Evolutionary conservation across 2,888 invertebrate species (phyloP), one percentile per base, ranked within the genome.

Genomic region (Xanthostigma xanthostigma): DNA sequence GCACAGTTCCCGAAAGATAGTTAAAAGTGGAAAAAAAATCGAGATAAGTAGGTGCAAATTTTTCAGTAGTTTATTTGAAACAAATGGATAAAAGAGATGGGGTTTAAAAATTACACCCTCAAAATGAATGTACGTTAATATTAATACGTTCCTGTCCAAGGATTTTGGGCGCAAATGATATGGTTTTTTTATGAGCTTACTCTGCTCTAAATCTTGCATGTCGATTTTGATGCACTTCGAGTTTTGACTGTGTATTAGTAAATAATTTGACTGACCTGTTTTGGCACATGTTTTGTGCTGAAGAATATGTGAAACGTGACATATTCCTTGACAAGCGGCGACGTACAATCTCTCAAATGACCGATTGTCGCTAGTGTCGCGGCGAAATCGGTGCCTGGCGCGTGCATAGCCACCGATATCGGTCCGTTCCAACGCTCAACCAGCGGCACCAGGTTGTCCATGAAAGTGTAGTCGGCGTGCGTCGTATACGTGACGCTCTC

Each of bases 261-360:
- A n/a, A n/a, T n/a, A n/a, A 10, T 13, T 34, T 33, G 33, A 56
- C 64, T 66, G 55, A 76, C 77, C 67, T 70, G 66, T 69, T 79
- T 79, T 49, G 91, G 91, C 63, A 89, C 81, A 68, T 91, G 87
- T 62, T 86, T 84, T 60, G 82, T 81, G 59, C 87, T 84, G 70
- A 91, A 92, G 70, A 88, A 90, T 47, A 93, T 65, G 65, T 93
- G 92, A 72, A 93, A 92, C 53, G 90, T 88, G 65, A 86, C 88
- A 62, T 75, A 80, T 60, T 85, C 78, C 49, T 79, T 75, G 55
- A 93, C 76, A 58, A 88, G 73, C 42, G 81, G 76, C 54, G 76
- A 76, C 53, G 75, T 71, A 65, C 92, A 92, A 62, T 81, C 82
- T 50, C 90, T 76, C 51, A 88, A 73, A 66, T 85, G 88, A 55